phyloP scores from a whole-genome alignment of 2,797 vertebrate genomes.

The Acrossocheilus wenchowensis region DNA sequence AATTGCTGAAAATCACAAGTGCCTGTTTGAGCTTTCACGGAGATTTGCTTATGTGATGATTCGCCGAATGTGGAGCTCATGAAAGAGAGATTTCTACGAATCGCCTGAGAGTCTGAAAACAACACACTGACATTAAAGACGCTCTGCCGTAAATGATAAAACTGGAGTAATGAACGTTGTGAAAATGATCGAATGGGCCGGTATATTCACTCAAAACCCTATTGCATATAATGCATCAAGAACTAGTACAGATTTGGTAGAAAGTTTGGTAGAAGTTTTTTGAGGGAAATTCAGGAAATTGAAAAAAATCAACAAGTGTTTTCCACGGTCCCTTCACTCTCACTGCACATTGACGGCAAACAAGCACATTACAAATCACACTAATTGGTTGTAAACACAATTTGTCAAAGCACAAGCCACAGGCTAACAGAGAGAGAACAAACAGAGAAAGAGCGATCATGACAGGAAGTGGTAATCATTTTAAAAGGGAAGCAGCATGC shows the following conservation, averaged over 20 bases:
- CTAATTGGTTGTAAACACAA: conserved; percentile 48
- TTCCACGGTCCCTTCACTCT: neutral
- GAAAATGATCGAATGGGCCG: neutral
- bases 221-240: neutral
- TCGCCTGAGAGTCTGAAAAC: neutral
- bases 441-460: conserved; percentile 11
- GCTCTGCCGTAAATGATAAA: too few relatives aligned
- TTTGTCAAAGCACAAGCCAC: conserved; percentile 22
- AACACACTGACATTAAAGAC: neutral
- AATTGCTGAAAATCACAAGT: conserved; percentile 30
- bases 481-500: neutral
- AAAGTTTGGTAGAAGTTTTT: neutral
- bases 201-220: neutral
- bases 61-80: neutral
- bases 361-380: conserved; percentile 32
- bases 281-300: neutral
- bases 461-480: conserved; percentile 12
- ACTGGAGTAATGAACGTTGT: neutral
- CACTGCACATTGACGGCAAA: conserved; percentile 22
- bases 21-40: conserved; percentile 3
- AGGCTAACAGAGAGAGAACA: conserved; percentile 1
- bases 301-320: conserved; percentile 39
- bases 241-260: neutral
- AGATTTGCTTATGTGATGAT: conserved; percentile 1
- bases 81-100: neutral